A percentile compares a stretch with the other conserved stretches of the same genome.
Conservation (phyloP, 2,113 vertebrate genomes). For the Microcebus tavaratra region DNA sequence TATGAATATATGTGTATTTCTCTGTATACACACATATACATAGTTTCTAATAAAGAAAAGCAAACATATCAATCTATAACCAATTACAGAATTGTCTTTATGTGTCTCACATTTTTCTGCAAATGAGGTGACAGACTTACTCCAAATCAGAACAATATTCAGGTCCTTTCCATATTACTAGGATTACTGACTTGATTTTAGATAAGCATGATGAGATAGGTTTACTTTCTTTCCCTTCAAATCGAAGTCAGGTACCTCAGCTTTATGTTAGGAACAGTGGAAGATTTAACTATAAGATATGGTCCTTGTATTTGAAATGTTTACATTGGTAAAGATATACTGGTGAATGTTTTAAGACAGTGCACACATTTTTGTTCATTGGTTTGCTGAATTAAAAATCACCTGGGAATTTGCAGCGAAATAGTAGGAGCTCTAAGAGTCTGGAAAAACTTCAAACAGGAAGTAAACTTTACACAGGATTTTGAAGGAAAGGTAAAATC, state of each 20-base stretch:
- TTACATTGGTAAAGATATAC: background rate
- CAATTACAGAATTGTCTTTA: background rate
- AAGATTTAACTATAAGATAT: background rate
- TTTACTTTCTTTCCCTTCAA: slow-evolving; percentile 22
- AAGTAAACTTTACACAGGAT: background rate
- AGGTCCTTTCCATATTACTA: background rate
- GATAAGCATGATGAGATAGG: background rate
- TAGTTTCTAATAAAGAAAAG: slow-evolving; percentile 1
- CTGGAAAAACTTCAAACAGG: background rate
- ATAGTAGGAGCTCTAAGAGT: background rate
- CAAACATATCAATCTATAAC: background rate
- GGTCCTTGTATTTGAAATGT: background rate
- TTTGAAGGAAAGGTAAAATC: slow-evolving; percentile 39
- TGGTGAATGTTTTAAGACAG: background rate
- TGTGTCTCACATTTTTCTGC: background rate
- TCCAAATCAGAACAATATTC: background rate
- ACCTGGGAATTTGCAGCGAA: slow-evolving; percentile 8
- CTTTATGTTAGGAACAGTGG: background rate
- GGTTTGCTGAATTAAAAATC: slow-evolving; percentile 23
- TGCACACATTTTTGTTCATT: background rate
- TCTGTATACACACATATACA: background rate
- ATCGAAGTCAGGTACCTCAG: background rate
- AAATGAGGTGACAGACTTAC: background rate
- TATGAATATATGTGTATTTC: background rate
- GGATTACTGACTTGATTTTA: background rate